Conservation (phyloP, 2,797 vertebrate genomes). For the Bovichtus variegatus region DNA sequence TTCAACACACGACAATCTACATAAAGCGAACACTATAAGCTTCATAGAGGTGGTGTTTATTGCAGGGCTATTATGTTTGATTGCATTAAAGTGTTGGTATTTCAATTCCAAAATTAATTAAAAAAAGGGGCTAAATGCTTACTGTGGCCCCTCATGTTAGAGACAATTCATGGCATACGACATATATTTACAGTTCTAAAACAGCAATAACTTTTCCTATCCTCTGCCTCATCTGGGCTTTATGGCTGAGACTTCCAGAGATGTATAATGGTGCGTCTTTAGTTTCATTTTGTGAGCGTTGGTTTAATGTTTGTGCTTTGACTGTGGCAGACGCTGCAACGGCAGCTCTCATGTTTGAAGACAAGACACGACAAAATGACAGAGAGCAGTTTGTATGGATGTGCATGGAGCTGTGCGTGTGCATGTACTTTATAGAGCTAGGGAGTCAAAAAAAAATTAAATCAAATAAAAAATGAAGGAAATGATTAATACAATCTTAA, state of each 20-base stretch:
- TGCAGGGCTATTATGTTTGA: background rate
- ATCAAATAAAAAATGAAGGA: background rate
- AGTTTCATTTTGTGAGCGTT: background rate
- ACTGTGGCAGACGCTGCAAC: slow-evolving; percentile 41
- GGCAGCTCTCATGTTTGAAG: slow-evolving; percentile 23
- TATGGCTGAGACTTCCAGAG: background rate
- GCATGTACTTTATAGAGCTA: background rate
- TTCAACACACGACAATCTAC: no score
- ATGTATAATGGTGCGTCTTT: background rate
- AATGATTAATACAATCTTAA: background rate
- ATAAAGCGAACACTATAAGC: background rate
- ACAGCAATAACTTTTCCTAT: background rate
- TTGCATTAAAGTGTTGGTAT: background rate
- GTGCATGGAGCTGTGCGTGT: background rate
- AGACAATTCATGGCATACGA: background rate
- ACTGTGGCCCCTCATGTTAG: background rate
- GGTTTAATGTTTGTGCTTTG: slow-evolving; percentile 66
- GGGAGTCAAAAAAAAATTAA: no score
- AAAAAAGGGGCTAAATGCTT: background rate
- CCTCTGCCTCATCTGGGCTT: slow-evolving; percentile 54
- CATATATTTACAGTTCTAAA: background rate
- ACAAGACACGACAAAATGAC: slow-evolving; percentile 10
- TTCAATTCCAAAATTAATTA: background rate
- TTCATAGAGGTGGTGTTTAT: background rate
- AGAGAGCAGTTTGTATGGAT: background rate